Evolutionary conservation across 2,113 vertebrate genomes (phyloP).

Genomic region (Micromys minutus): DNA sequence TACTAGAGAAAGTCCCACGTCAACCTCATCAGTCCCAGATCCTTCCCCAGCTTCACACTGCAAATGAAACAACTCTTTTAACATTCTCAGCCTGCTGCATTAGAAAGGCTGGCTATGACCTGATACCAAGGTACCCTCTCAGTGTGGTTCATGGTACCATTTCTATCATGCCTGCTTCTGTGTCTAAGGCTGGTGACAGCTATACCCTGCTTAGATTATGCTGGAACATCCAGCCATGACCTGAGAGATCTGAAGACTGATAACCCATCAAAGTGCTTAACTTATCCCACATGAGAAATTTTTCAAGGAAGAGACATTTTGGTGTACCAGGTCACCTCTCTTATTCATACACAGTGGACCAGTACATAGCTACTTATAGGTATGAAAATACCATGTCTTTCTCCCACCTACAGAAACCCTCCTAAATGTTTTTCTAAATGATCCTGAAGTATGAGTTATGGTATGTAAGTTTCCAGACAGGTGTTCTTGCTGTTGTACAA

Average conservation of each 20-base stretch:
- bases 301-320: conserved; percentile 52
- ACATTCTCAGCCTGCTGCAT: neutral
- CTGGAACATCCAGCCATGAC: neutral
- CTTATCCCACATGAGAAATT: neutral
- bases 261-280: neutral
- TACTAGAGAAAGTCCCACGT: neutral
- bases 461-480: conserved; percentile 10
- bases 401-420: neutral
- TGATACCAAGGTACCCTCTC: neutral
- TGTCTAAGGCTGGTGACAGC: neutral
- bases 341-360: conserved; percentile 44
- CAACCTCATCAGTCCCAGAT: neutral
- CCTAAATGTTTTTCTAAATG: conserved; percentile 47
- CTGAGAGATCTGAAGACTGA: neutral
- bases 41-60: neutral
- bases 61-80: no score
- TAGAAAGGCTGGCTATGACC: neutral
- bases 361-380: neutral
- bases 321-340: conserved; percentile 46
- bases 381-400: conserved; percentile 69
- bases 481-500: conserved; percentile 51
- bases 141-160: neutral
- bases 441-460: conserved; percentile 2
- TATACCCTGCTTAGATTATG: neutral
- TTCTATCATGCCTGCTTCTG: neutral